Base-by-base conservation (phyloP, 2,888 invertebrate genomes). In the Molanna angustata region DNA sequence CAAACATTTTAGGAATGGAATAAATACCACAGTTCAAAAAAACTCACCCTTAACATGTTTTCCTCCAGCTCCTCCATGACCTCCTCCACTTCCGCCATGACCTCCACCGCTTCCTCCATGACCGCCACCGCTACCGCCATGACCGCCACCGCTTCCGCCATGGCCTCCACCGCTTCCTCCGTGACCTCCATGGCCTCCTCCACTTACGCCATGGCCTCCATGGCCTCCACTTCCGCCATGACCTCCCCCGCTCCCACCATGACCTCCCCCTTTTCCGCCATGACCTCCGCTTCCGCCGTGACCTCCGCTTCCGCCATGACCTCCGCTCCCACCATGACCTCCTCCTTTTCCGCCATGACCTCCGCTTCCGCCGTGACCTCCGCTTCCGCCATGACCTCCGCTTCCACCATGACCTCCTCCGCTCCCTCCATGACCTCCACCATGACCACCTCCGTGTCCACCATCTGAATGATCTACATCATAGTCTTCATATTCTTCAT, bases 11-110 rank as follows among this genome's bases (percentile, higher is more conserved):
- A n/a, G n/a, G n/a, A n/a, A n/a, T n/a, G n/a, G n/a, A n/a, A n/a
- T n/a, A n/a, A n/a, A n/a, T n/a, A n/a, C n/a, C n/a, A n/a, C n/a
- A n/a, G n/a, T n/a, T n/a, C n/a, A n/a, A n/a, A 14, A 31, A 31
- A 18, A 18, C 35, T 43, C 22, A 43, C 56, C 56, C 19, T 49
- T 49, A 6, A 20, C 43, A 27, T 56, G 56, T 49, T 49, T 52
- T 21, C 48, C 48, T 14, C 49, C 52, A 19, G 46, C 52, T 14
- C 45, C 44, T n/a, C 44, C 44, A 7, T 27, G 11, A 3, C 35
- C 37, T 3, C 46, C 46, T n/a, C 41, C 37, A 22, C 50, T 44
- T 43, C 50, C 52, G 9, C 52, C 46, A 13, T 40, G 37, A 20
- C 45, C 44, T n/a, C 51, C 51, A 11, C 45, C 44, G 21, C 45